Conservation (phyloP, 2,888 invertebrate genomes). For the Ischnura elegans region DNA sequence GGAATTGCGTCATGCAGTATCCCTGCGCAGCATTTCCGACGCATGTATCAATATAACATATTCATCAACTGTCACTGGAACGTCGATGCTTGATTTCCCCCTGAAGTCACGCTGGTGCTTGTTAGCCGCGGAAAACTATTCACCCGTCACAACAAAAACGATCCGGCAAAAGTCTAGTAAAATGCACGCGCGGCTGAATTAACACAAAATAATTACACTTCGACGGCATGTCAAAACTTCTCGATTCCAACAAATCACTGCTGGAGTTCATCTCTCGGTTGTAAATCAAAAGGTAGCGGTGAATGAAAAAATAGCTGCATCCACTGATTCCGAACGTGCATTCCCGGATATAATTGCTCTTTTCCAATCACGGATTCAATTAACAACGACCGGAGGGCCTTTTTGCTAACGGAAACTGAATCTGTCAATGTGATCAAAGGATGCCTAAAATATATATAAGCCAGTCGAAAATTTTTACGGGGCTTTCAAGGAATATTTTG, state of each 20-base stretch:
- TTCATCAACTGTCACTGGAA: neutral
- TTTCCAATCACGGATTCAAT: conserved; percentile 30
- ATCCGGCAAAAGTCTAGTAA: neutral
- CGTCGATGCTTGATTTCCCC: neutral
- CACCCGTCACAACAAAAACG: neutral
- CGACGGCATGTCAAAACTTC: conserved; percentile 1
- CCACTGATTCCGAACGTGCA: neutral
- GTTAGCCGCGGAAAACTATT: neutral
- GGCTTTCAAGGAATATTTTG: neutral
- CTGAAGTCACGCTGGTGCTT: neutral
- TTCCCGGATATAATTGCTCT: neutral
- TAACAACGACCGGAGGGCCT: neutral
- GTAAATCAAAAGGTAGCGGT: neutral
- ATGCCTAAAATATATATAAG: neutral
- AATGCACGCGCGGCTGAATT: neutral
- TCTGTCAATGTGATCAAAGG: conserved; percentile 18
- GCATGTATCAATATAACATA: neutral
- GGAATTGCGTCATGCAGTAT: neutral
- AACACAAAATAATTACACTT: conserved; percentile 27
- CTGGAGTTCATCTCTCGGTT: neutral
- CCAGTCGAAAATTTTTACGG: neutral
- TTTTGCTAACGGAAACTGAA: neutral
- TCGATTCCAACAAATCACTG: conserved; percentile 4
- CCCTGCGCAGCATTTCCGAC: neutral
- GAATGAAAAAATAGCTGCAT: neutral